These are phyloP conservation scores for Cydia amplana DNA, from an alignment of 1,140 invertebrate species.

Conservation along the genomic window DNA sequence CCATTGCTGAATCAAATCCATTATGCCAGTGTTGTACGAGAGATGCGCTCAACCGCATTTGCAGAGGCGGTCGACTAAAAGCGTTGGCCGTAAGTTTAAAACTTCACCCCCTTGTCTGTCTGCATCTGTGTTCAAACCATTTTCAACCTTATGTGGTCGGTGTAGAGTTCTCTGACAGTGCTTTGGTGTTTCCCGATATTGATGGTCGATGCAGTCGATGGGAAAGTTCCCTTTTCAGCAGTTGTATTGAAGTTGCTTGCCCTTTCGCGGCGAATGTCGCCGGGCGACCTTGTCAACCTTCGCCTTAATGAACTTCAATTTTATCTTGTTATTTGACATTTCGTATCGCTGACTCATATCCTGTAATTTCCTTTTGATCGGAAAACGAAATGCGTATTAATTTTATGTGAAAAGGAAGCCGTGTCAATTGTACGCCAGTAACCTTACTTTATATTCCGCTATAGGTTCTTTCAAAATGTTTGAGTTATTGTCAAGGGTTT, in stretches of 20 bases:
- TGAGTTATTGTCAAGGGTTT: not conserved
- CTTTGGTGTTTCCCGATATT: slow-evolving; percentile 37
- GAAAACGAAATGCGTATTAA: not conserved
- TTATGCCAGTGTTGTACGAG: slow-evolving; percentile 66
- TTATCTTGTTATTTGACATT: slow-evolving; percentile 28
- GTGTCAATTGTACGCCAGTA: slow-evolving; percentile 10
- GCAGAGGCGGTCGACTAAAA: slow-evolving; percentile 47
- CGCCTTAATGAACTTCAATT: slow-evolving; percentile 12
- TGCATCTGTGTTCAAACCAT: slow-evolving; percentile 36
- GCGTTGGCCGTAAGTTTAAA: slow-evolving; percentile 62
- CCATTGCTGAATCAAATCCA: slow-evolving; percentile 34
- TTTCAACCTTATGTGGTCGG: slow-evolving; percentile 38
- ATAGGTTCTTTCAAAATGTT: not conserved
- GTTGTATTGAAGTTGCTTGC: slow-evolving; percentile 3
- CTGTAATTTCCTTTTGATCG: slow-evolving; percentile 23
- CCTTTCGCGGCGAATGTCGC: slow-evolving; percentile 14
- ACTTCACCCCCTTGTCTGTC: slow-evolving; percentile 35
- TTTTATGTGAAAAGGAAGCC: slow-evolving; percentile 20
- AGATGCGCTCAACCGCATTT: slow-evolving; percentile 56
- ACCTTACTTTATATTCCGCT: not conserved
- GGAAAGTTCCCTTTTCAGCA: slow-evolving; percentile 44
- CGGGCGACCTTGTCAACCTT: slow-evolving; percentile 21
- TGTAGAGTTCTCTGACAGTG: slow-evolving; percentile 36
- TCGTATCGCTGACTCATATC: slow-evolving; percentile 15
- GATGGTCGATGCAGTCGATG: slow-evolving; percentile 38